A percentile compares a stretch with the other conserved stretches of the same genome.
phyloP scores from a whole-genome alignment of 1,140 invertebrate species.

The Thaumatotibia leucotreta region DNA sequence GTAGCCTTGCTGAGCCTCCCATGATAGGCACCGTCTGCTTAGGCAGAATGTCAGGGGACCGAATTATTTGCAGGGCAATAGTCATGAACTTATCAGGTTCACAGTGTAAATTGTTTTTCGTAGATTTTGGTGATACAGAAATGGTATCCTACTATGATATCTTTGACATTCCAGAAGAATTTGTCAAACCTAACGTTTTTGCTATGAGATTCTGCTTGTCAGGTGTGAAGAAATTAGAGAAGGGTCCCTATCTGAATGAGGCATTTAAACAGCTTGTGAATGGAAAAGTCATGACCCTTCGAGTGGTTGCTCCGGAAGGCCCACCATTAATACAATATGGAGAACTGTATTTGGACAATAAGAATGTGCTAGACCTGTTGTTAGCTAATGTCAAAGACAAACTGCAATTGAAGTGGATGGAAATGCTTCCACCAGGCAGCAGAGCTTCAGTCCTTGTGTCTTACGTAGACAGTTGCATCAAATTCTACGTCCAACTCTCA shows the following conservation, averaged over 20 bases:
- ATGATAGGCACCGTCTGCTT: conserved; percentile 84
- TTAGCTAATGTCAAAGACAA: conserved; percentile 68
- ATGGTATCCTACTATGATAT: conserved; percentile 81
- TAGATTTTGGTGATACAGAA: conserved; percentile 87
- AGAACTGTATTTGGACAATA: conserved; percentile 78
- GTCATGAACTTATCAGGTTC: conserved; percentile 81
- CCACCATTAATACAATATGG: conserved; percentile 85
- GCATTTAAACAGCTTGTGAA: conserved; percentile 82
- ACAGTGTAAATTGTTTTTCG: conserved; percentile 83
- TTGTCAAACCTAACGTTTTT: conserved; percentile 82
- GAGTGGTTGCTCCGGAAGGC: conserved; percentile 80
- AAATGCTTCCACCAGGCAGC: conserved; percentile 72
- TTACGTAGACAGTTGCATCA: conserved; percentile 82
- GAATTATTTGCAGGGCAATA: conserved; percentile 83
- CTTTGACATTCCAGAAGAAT: conserved; percentile 83
- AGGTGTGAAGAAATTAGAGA: conserved; percentile 80
- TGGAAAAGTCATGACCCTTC: conserved; percentile 78
- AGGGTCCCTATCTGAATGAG: conserved; percentile 81
- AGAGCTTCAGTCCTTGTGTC: conserved; percentile 80
- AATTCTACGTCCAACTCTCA: conserved; percentile 84
- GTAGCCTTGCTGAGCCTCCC: conserved; percentile 79
- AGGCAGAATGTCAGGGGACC: conserved; percentile 80
- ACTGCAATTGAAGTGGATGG: conserved; percentile 64
- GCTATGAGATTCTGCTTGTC: conserved; percentile 84
- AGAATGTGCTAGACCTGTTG: conserved; percentile 77